These are phyloP conservation scores for Strigops habroptila DNA, from an alignment of 2,113 vertebrate species.

Conservation along the genomic window DNA sequence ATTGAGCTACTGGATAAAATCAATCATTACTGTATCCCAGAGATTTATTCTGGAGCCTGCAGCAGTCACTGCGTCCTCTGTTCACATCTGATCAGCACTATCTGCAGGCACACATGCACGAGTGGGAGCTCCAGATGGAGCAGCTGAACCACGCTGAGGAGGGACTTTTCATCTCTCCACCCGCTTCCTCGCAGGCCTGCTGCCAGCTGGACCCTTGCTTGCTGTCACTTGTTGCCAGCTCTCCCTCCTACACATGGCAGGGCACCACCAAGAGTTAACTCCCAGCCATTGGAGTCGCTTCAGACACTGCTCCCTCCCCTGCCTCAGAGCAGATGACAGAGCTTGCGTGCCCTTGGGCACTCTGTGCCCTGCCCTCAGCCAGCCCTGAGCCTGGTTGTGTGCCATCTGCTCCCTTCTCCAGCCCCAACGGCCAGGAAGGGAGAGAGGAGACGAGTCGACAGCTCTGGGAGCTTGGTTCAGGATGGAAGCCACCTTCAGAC, in stretches of 20 bases:
- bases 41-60: neutral
- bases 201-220: neutral
- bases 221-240: constrained; percentile 13
- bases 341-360: neutral
- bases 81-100: neutral
- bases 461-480: neutral
- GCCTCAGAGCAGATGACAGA: neutral
- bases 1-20: neutral
- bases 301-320: neutral
- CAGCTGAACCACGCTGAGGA: neutral
- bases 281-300: neutral
- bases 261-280: neutral
- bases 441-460: neutral
- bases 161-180: neutral
- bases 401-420: constrained; percentile 16
- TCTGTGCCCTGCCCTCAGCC: neutral
- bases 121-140: constrained; percentile 49
- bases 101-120: neutral
- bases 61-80: neutral
- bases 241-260: neutral
- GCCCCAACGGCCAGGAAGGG: neutral
- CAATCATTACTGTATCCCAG: neutral
- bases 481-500: neutral
- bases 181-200: neutral
- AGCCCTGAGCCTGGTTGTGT: neutral